phyloP scores from a whole-genome alignment of 2,797 vertebrate species.

The Masticophis lateralis region DNA sequence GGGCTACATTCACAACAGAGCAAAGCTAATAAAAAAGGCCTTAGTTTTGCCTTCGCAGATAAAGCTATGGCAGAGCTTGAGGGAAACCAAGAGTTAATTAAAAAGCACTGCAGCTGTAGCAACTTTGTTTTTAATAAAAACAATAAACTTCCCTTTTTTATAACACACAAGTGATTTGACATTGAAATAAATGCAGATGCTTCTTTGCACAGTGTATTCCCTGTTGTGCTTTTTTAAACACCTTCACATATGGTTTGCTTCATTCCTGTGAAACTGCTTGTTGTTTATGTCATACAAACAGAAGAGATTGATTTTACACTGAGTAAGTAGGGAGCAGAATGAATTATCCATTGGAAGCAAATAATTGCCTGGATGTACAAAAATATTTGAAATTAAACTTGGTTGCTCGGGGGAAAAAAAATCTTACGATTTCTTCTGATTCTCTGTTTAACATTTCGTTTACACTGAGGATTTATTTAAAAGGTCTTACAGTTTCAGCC shows the following conservation, averaged over 20 bases:
- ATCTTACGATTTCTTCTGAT: conserved; percentile 20
- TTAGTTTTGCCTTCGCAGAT: conserved; percentile 7
- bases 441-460: conserved; percentile 36
- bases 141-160: conserved; percentile 71
- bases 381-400: conserved; percentile 65
- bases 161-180: conserved; percentile 76
- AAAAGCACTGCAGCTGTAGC: conserved; percentile 45
- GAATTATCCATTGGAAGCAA: conserved; percentile 69
- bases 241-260: conserved; percentile 81
- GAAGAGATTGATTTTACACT: conserved; percentile 78
- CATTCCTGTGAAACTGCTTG: conserved; percentile 74
- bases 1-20: background rate
- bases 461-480: background rate
- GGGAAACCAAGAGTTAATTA: conserved; percentile 62
- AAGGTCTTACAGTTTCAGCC: background rate
- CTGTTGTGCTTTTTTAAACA: conserved; percentile 78
- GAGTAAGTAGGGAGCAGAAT: conserved; percentile 66
- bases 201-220: conserved; percentile 76
- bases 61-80: background rate
- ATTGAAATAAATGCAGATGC: conserved; percentile 80
- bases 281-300: conserved; percentile 77
- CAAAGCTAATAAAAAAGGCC: background rate
- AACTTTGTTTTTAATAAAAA: conserved; percentile 71
- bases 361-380: conserved; percentile 59
- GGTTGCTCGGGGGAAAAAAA: conserved; percentile 33